Conservation (phyloP, 2,797 vertebrate genomes). For the Coreius guichenoti region DNA sequence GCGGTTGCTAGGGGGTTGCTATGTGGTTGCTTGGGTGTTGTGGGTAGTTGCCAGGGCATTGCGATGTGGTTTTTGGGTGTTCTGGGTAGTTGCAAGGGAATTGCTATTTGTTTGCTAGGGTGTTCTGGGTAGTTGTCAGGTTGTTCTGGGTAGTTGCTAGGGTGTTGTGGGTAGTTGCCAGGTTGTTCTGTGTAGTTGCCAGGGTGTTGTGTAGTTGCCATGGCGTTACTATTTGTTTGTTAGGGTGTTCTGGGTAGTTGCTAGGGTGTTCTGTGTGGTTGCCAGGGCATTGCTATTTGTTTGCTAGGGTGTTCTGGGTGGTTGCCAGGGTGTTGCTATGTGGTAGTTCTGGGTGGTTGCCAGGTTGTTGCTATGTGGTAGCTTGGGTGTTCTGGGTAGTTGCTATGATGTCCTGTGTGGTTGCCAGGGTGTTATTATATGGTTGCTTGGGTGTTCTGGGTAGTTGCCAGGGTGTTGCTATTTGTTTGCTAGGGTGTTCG, state of each 20-base stretch:
- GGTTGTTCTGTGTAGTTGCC: too few species aligned
- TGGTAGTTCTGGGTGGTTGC: background rate
- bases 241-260: too few species aligned
- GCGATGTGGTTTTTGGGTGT: background rate
- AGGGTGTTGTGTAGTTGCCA: too few species aligned
- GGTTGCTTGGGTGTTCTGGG: background rate
- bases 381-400: background rate
- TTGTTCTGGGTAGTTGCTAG: too few species aligned
- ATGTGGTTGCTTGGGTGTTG: background rate
- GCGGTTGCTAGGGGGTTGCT: background rate
- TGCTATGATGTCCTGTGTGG: background rate
- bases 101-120: background rate
- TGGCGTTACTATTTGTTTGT: too few species aligned
- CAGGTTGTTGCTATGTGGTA: too few species aligned
- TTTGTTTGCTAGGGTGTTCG: background rate
- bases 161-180: too few species aligned
- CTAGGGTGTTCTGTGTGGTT: too few species aligned
- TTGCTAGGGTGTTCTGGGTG: background rate
- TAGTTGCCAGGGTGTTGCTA: background rate
- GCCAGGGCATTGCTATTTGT: too few species aligned
- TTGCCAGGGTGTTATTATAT: background rate
- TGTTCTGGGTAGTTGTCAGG: background rate
- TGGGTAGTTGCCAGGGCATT: background rate
- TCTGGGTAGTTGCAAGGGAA: background rate
- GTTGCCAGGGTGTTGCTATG: background rate